Conservation (phyloP, 2,113 vertebrate species). For the Pipra filicauda region DNA sequence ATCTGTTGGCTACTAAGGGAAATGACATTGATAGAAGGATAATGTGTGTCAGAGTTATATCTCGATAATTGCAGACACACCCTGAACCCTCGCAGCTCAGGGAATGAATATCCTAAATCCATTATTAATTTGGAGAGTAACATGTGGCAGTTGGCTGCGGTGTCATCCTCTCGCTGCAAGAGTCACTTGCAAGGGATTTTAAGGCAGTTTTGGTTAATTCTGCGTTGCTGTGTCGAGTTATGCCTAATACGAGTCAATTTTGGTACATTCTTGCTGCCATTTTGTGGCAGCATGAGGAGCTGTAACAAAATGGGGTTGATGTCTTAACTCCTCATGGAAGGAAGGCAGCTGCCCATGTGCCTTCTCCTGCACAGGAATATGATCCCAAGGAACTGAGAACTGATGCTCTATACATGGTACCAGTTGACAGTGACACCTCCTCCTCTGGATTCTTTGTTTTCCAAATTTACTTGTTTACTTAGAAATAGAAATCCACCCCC, state of each 20-base stretch:
- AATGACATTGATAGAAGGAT: constrained; percentile 61
- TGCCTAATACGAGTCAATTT: neutral
- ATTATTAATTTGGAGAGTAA: constrained; percentile 43
- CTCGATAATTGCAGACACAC: constrained; percentile 57
- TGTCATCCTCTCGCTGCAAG: neutral
- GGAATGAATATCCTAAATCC: constrained; percentile 36
- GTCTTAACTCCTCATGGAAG: neutral
- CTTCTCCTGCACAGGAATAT: neutral
- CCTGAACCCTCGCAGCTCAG: constrained; percentile 23
- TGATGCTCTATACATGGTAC: fast-evolving
- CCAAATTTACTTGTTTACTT: neutral
- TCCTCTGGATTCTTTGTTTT: constrained; percentile 23
- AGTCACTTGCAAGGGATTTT: constrained; percentile 15
- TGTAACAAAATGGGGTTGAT: constrained; percentile 12
- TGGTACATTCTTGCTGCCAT: neutral
- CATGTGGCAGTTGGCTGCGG: neutral
- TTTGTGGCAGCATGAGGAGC: neutral
- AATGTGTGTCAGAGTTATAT: constrained; percentile 54
- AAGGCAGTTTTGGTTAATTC: neutral
- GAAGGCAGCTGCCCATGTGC: neutral
- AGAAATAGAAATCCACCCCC: constrained; percentile 14
- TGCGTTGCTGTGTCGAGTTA: neutral
- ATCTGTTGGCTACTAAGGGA: constrained; percentile 61
- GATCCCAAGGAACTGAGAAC: neutral
- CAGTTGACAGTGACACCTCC: neutral